Percentiles rank a stretch among this genome's conserved stretches.
phyloP scores from a whole-genome alignment of 2,113 vertebrate species.

The Nothobranchius kuhntae region DNA sequence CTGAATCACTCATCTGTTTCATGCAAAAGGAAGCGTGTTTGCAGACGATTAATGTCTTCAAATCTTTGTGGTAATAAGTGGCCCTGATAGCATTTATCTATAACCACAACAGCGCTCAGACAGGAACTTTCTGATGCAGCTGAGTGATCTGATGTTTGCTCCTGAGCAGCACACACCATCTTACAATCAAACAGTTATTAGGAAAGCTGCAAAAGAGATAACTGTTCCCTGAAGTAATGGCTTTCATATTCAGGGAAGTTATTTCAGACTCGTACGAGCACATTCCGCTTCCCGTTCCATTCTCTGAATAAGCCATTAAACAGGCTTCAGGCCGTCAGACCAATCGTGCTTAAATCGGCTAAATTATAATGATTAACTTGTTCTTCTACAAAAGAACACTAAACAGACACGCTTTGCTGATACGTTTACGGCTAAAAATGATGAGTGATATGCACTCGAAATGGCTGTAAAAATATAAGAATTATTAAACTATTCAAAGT shows the following conservation, averaged over 20 bases:
- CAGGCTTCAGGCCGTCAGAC: conserved; percentile 57
- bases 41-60: conserved; percentile 18
- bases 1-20: conserved; percentile 11
- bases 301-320: conserved; percentile 65
- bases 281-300: conserved; percentile 51
- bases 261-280: conserved; percentile 55
- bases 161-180: conserved; percentile 18
- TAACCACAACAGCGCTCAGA: conserved; percentile 1
- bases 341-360: conserved; percentile 58
- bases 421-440: conserved; percentile 32
- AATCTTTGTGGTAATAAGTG: conserved; percentile 12
- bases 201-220: conserved; percentile 60
- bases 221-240: conserved; percentile 65
- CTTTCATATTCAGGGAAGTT: conserved; percentile 59
- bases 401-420: conserved; percentile 41
- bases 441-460: conserved; percentile 45
- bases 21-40: conserved; percentile 11
- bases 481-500: conserved; percentile 44
- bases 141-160: conserved; percentile 22
- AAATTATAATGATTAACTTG: conserved; percentile 71
- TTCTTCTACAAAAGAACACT: conserved; percentile 49
- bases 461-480: conserved; percentile 31
- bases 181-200: conserved; percentile 46
- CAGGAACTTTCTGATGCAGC: conserved; percentile 6
- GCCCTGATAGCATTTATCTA: conserved; percentile 11